phyloP scores from a whole-genome alignment of 1,140 invertebrate species.

The Ephestia elutella region DNA sequence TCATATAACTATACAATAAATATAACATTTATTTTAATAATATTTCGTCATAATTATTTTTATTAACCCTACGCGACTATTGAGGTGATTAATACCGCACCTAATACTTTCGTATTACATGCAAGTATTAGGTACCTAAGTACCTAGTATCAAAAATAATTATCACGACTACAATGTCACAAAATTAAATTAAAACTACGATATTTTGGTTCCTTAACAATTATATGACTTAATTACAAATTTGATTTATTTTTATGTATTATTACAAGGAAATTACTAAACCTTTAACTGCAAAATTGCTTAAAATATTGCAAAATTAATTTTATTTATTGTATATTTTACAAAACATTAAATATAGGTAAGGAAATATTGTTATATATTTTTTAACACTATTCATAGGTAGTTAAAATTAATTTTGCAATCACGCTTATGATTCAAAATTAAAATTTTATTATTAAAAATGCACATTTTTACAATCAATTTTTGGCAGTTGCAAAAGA shows the following conservation, averaged over 20 bases:
- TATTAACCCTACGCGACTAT: too few species aligned
- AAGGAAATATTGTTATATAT: too few species aligned
- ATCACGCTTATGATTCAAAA: neutral
- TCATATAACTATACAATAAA: neutral
- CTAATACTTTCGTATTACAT: neutral
- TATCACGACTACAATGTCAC: neutral
- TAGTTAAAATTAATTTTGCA: neutral
- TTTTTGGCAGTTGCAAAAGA: neutral
- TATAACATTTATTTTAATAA: neutral
- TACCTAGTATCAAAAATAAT: too few species aligned
- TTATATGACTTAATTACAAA: neutral
- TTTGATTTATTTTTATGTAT: neutral
- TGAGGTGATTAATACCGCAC: too few species aligned
- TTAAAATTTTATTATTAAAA: constrained; percentile 7
- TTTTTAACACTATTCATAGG: too few species aligned
- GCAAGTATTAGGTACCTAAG: neutral
- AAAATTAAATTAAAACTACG: neutral
- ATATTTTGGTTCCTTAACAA: neutral
- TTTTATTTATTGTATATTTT: neutral
- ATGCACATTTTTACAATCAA: constrained; percentile 7
- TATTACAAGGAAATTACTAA: neutral
- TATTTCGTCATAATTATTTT: neutral
- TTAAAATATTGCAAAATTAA: neutral
- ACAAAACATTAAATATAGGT: too few species aligned
- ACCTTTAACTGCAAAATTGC: neutral